phyloP scores from a whole-genome alignment of 2,888 invertebrate species.

The Caenorhabditis sp. region DNA sequence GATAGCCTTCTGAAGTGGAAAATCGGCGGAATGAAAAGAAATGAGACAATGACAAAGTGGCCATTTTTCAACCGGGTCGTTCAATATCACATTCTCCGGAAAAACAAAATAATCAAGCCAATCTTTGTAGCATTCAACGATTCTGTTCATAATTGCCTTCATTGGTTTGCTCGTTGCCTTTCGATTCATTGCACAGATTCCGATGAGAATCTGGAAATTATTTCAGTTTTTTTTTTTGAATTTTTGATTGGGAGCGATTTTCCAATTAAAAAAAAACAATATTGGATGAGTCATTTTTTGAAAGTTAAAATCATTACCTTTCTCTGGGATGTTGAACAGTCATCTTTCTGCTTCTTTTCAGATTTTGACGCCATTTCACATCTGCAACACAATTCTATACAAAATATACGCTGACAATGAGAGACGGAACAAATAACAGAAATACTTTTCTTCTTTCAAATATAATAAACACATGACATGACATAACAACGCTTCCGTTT shows the following conservation, averaged over 20 bases:
- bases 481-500: no score
- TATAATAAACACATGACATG: no score
- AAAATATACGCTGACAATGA: background rate
- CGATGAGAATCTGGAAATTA: conserved; percentile 83
- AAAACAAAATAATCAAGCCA: conserved; percentile 79
- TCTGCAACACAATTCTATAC: background rate
- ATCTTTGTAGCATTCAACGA: conserved; percentile 82
- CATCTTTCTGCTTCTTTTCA: background rate
- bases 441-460: background rate
- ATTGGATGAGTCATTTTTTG: no score
- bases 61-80: conserved; percentile 96
- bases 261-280: no score
- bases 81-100: conserved; percentile 92
- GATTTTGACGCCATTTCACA: background rate
- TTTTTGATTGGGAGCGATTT: background rate
- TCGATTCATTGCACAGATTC: conserved; percentile 97
- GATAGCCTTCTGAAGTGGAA: conserved; percentile 85
- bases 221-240: background rate
- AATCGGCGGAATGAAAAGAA: conserved; percentile 78
- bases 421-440: background rate
- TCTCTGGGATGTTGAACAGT: background rate
- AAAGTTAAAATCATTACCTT: background rate
- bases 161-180: conserved; percentile 99
- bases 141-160: conserved; percentile 93
- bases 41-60: conserved; percentile 96